Evolutionary conservation across 2,888 invertebrate species (phyloP).

Genomic region (Cheilosia vernalis): DNA sequence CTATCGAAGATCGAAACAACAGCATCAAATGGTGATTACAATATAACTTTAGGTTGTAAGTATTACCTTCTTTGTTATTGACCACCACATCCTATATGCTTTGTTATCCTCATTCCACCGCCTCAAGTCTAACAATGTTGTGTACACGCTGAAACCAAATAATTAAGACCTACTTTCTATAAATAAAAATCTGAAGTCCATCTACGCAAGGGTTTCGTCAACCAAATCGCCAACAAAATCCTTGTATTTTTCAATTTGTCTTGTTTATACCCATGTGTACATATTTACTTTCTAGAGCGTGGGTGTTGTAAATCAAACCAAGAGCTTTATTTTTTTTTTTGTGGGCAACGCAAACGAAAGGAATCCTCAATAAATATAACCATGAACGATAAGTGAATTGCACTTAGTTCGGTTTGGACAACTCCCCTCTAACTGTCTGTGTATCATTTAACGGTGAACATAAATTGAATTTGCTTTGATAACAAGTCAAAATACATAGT

Average conservation of each 20-base stretch:
- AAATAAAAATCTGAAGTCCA: not conserved
- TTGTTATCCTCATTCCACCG: no score
- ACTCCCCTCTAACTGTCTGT: not conserved
- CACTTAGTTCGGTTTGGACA: not conserved
- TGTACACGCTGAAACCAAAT: no score
- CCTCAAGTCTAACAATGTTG: no score
- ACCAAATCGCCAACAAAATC: constrained; percentile 1
- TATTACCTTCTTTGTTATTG: no score
- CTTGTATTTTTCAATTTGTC: not conserved
- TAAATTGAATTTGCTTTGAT: not conserved
- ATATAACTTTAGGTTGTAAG: no score
- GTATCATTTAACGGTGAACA: not conserved
- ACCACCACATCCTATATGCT: no score
- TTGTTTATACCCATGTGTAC: not conserved
- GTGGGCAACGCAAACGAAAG: not conserved
- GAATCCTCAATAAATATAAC: constrained; percentile 4
- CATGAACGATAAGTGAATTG: not conserved
- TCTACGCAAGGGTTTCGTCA: not conserved
- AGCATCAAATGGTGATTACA: no score
- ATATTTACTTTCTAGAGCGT: constrained; percentile 9
- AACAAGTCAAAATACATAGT: not conserved
- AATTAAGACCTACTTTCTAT: no score
- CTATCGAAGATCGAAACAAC: no score
- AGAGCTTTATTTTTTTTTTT: no score
- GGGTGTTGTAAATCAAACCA: not conserved